Evolutionary conservation across 2,113 vertebrate genomes (phyloP).

Genomic region (Meriones unguiculatus): DNA sequence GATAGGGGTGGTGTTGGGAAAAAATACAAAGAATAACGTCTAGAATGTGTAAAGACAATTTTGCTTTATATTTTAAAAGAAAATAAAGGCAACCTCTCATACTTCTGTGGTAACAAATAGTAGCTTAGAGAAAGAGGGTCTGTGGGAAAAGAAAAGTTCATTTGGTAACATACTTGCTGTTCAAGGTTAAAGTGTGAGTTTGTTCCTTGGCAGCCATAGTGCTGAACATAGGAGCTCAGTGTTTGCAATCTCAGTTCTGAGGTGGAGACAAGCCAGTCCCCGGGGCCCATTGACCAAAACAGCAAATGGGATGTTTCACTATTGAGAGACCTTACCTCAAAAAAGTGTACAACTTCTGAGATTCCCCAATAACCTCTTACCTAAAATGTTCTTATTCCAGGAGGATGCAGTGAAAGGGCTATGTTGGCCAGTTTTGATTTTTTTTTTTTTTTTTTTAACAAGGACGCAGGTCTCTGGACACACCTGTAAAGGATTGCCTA

Average conservation of each 20-base stretch:
- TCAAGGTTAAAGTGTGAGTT: not conserved
- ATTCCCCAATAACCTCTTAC: too few relatives aligned
- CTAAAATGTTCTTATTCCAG: not conserved
- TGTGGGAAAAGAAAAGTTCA: not conserved
- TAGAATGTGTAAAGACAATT: not conserved
- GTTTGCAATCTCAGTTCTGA: not conserved
- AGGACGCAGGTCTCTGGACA: not conserved
- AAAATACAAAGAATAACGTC: not conserved
- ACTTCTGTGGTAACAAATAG: not conserved
- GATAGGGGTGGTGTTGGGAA: not conserved
- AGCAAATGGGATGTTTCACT: not conserved
- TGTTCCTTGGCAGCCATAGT: not conserved
- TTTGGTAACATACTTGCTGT: not conserved
- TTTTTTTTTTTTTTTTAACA: too few relatives aligned
- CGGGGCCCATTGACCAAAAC: not conserved
- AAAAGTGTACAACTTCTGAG: not conserved
- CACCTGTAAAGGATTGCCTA: not conserved
- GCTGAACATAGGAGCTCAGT: not conserved
- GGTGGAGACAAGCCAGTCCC: rapidly evolving
- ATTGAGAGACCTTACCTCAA: too few relatives aligned
- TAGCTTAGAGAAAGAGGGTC: not conserved
- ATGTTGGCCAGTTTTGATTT: not conserved
- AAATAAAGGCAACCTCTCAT: not conserved
- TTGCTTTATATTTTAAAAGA: not conserved
- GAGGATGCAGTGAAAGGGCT: rapidly evolving